A percentile compares a stretch with the other conserved stretches of the same genome.
These are phyloP conservation scores for Leuciscus idus DNA, from an alignment of 2,113 vertebrate genomes.

Conservation along the genomic window DNA sequence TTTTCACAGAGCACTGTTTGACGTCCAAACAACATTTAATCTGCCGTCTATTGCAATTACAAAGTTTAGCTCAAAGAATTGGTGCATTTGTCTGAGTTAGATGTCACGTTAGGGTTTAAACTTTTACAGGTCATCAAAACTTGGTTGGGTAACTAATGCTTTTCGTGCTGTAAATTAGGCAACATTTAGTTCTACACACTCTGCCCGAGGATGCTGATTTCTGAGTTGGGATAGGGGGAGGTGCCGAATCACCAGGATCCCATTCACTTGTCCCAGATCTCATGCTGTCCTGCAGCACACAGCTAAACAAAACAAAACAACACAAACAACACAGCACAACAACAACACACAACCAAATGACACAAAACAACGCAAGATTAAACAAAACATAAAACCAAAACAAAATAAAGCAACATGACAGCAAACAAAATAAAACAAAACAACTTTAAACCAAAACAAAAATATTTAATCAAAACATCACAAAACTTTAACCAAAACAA, in stretches of 20 bases:
- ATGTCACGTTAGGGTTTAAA: neutral
- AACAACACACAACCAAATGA: neutral
- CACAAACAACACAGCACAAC: neutral
- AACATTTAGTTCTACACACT: neutral
- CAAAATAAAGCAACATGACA: neutral
- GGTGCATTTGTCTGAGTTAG: neutral
- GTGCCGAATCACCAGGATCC: constrained; percentile 4
- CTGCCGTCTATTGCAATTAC: neutral
- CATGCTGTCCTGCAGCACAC: constrained; percentile 40
- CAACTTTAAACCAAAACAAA: neutral
- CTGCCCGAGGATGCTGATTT: constrained; percentile 8
- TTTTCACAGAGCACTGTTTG: neutral
- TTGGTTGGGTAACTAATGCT: neutral
- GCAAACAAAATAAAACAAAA: neutral
- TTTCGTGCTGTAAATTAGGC: neutral
- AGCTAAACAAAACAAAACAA: constrained; percentile 21
- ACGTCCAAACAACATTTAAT: neutral
- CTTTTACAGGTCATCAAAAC: neutral
- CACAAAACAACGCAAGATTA: neutral
- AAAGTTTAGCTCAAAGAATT: neutral
- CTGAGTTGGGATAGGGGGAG: constrained; percentile 3
- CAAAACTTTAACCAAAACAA: too few relatives aligned
- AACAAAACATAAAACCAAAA: neutral
- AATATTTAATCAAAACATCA: neutral
- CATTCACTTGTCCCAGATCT: constrained; percentile 30